phyloP scores from a whole-genome alignment of 1,140 invertebrate species.

The Temnothorax curvispinosus region DNA sequence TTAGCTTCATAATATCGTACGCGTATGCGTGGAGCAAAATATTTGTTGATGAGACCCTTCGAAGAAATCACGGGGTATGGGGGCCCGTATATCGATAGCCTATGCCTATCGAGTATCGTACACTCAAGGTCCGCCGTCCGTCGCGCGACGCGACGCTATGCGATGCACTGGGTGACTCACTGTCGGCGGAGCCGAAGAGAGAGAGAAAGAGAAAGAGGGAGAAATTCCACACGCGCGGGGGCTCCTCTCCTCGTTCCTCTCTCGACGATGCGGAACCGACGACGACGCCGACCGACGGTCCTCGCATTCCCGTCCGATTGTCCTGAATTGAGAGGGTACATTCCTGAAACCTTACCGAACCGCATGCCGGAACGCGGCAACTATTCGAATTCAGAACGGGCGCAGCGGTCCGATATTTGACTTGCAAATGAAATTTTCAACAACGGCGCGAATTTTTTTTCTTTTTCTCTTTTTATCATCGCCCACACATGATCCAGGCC shows the following conservation, averaged over 20 bases:
- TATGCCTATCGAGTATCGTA: neutral
- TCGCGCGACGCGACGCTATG: neutral
- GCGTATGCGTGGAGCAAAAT: no score
- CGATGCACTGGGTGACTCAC: conserved; percentile 60
- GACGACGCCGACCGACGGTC: conserved; percentile 73
- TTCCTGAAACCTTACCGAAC: conserved; percentile 71
- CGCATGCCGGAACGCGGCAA: conserved; percentile 1
- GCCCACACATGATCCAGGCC: neutral
- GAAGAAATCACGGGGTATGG: neutral
- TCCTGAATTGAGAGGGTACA: conserved; percentile 78
- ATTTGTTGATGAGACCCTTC: neutral
- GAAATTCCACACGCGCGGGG: conserved; percentile 25
- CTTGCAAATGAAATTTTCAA: conserved; percentile 51
- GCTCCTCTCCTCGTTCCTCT: conserved; percentile 27
- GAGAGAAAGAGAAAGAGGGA: conserved; percentile 47
- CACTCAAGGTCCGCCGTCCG: conserved; percentile 5
- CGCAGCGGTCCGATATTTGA: conserved; percentile 30
- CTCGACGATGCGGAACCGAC: conserved; percentile 46
- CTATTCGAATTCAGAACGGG: neutral
- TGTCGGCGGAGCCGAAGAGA: neutral
- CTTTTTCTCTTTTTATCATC: neutral
- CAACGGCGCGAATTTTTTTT: neutral
- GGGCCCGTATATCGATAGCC: neutral
- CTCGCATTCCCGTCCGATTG: conserved; percentile 81
- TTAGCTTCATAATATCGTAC: neutral